Percentiles rank a stretch among this genome's conserved stretches.
Evolutionary conservation across 2,797 vertebrate genomes (phyloP).

Genomic region (Spea hammondii): DNA sequence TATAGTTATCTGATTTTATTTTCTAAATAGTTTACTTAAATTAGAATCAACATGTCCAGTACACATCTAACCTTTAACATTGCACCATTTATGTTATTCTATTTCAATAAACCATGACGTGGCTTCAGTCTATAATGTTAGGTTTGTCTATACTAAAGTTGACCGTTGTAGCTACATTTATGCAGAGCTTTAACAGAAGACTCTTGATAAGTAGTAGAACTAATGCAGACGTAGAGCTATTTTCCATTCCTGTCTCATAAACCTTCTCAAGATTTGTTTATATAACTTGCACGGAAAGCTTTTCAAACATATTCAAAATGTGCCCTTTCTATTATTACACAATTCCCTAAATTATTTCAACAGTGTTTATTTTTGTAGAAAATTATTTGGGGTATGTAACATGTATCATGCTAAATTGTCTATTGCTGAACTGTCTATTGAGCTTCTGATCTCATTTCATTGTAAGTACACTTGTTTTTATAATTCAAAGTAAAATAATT

Average conservation of each 20-base stretch:
- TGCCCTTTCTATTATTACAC: conserved; percentile 2
- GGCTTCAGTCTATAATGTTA: conserved; percentile 9
- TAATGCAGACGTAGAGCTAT: conserved; percentile 25
- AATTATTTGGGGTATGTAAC: not conserved
- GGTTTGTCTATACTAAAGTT: conserved; percentile 34
- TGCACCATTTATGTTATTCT: conserved; percentile 37
- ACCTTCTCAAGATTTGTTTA: conserved; percentile 36
- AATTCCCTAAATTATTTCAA: not conserved
- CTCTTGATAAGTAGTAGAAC: conserved; percentile 27
- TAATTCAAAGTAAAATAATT: not conserved
- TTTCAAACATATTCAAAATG: conserved; percentile 39
- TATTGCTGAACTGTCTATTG: not conserved
- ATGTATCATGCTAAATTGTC: not conserved
- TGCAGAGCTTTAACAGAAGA: not conserved
- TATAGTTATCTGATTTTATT: conserved; percentile 19
- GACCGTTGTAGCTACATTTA: conserved; percentile 17
- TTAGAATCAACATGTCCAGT: conserved; percentile 1
- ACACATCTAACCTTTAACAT: conserved; percentile 6
- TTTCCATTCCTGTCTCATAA: conserved; percentile 21
- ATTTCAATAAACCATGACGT: conserved; percentile 33
- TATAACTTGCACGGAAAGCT: conserved; percentile 35
- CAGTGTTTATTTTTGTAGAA: conserved; percentile 35
- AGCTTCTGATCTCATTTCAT: not conserved
- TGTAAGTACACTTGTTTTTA: not conserved
- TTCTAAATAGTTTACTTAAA: conserved; percentile 30